Evolutionary conservation across 2,113 vertebrate species (phyloP).

Genomic region (Mellivora capensis): DNA sequence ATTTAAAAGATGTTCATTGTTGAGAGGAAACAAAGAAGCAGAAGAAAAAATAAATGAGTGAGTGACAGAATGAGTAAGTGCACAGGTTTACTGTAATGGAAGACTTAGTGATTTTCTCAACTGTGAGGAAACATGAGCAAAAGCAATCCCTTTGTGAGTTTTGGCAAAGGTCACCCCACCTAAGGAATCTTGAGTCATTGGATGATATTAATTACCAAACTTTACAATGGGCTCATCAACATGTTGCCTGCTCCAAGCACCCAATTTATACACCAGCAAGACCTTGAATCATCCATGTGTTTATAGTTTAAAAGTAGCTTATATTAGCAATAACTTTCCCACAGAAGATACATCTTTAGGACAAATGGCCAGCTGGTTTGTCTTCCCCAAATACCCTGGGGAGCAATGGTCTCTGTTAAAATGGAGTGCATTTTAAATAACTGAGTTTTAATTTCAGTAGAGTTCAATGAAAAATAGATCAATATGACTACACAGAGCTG

Average conservation of each 20-base stretch:
- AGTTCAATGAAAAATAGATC: constrained; percentile 47
- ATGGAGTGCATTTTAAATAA: constrained; percentile 62
- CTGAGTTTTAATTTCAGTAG: constrained; percentile 67
- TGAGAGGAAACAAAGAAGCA: not conserved
- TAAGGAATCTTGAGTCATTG: constrained; percentile 5
- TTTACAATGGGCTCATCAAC: not conserved
- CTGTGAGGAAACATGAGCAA: not conserved
- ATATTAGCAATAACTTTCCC: constrained; percentile 14
- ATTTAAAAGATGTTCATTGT: not conserved
- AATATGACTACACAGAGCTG: not conserved
- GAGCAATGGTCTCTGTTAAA: constrained; percentile 43
- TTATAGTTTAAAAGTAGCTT: constrained; percentile 29
- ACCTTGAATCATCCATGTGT: not conserved
- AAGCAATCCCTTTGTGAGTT: not conserved
- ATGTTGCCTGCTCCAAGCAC: not conserved
- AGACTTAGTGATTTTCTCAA: not conserved
- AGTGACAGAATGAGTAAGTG: not conserved
- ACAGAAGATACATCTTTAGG: not conserved
- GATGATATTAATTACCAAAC: not conserved
- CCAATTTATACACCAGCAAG: constrained; percentile 8
- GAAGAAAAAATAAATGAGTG: not conserved
- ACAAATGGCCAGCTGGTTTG: not conserved
- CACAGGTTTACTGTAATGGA: not conserved
- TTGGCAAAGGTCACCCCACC: not conserved
- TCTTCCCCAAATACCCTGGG: constrained; percentile 33